Evolutionary conservation across 2,113 vertebrate genomes (phyloP), one percentile per base, ranked within the genome.

Genomic region (Cavia aperea): DNA sequence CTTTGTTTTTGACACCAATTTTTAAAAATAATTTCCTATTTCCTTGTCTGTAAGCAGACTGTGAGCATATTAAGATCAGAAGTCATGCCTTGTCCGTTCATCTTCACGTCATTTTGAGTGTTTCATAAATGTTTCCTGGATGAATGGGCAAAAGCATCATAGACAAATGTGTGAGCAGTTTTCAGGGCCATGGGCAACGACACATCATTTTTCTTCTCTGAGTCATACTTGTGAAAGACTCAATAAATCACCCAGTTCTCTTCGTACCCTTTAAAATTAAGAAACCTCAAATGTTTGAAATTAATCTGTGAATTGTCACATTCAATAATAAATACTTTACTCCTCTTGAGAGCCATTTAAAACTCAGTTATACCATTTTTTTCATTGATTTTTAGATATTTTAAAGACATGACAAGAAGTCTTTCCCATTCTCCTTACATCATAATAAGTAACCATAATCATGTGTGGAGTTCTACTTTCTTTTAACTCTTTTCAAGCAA

Each of bases 331-430:
- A 94, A 82, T 81, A 78, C 16, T 78, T 93, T 93, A 39, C 3
- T 78, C 11, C 11, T 43, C 29, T 89, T 88, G 39, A 84, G 19
- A 92, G n/a, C 46, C 23, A 81, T 89, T 90, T 56, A 88, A 87
- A 91, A 82, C 51, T 21, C n/a, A 88, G 83, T 83, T 63, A 60
- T 3, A 43, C 7, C 36, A 70, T 94, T 82, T 93, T 56, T 96
- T 94, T 83, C 60, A 95, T 68, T 91, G 68, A 83, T 54, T 29
- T 78, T 68, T 91, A 83, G 88, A 49, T 31, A 88, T 79, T 93
- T 49, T 46, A 92, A 94, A 87, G 21, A 62, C 5, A 81, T 81
- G 81, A 86, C 29, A 81, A 73, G 39, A 11, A 21, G 8, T 68
- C 11, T 73, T 77, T 79, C 14, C 23, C 51, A 78, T 36, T 91